These are phyloP conservation scores for Danaus chrysippus DNA, from an alignment of 2,888 invertebrate species.

Conservation along the genomic window DNA sequence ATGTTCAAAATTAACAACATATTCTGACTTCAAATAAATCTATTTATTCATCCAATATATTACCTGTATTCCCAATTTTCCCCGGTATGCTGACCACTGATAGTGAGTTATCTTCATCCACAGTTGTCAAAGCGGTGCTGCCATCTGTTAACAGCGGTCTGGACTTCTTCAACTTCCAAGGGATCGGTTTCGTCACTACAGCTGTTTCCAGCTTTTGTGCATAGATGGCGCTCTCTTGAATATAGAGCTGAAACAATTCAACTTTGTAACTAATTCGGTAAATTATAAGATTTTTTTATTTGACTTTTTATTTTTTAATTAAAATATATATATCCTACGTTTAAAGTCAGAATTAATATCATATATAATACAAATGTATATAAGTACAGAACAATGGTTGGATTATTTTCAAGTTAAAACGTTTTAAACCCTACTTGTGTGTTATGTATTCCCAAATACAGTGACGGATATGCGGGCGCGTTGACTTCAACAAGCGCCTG, in stretches of 20 bases:
- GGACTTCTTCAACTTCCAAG: conserved; percentile 87
- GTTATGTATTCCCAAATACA: conserved; percentile 92
- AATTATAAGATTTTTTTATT: not conserved
- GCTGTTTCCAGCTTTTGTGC: conserved; percentile 52
- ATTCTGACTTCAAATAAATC: not conserved
- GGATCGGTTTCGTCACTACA: conserved; percentile 69
- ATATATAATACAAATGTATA: no score
- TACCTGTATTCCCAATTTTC: conserved; percentile 84
- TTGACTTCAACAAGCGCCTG: conserved; percentile 47
- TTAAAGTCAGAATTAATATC: no score
- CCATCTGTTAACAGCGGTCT: conserved; percentile 59
- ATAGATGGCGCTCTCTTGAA: conserved; percentile 79
- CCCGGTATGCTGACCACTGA: conserved; percentile 87
- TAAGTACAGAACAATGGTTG: no score
- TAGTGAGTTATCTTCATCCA: conserved; percentile 73
- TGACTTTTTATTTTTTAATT: no score
- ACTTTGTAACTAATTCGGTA: not conserved
- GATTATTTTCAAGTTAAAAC: no score
- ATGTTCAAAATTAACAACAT: no score
- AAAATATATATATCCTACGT: no score
- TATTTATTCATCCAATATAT: not conserved
- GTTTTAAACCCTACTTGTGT: conserved; percentile 74
- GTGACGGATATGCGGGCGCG: conserved; percentile 70
- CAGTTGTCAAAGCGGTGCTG: conserved; percentile 57
- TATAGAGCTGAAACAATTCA: conserved; percentile 76